A percentile compares a stretch with the other conserved stretches of the same genome.
These are phyloP conservation scores for Silurus lanzhouensis DNA, from an alignment of 2,797 vertebrate species.

Conservation along the genomic window DNA sequence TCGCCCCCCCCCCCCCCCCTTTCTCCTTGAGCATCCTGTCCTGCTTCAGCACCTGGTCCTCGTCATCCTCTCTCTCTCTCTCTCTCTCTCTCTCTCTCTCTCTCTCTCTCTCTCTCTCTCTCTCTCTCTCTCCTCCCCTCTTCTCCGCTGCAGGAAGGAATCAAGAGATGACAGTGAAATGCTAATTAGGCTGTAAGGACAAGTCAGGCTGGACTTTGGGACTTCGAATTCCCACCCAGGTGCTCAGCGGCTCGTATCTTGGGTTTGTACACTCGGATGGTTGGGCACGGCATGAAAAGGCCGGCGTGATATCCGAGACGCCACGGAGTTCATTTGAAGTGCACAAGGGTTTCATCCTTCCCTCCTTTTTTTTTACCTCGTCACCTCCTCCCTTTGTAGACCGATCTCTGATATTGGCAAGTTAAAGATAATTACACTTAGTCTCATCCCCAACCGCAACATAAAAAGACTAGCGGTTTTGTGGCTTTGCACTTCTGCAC, in stretches of 20 bases:
- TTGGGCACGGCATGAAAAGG: neutral
- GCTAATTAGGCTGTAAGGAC: constrained; percentile 38
- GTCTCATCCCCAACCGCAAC: too few species aligned
- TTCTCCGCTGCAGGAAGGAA: constrained; percentile 39
- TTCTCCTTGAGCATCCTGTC: constrained; percentile 55
- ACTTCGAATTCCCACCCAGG: neutral
- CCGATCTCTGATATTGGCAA: neutral
- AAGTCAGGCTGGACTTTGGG: neutral
- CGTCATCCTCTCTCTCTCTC: constrained; percentile 29
- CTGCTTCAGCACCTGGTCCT: constrained; percentile 70
- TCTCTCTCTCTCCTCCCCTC: constrained; percentile 21
- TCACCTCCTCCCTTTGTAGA: too few species aligned
- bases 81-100: neutral
- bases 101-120: constrained; percentile 19
- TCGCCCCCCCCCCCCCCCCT: neutral
- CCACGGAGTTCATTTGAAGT: neutral
- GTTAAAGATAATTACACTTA: too few species aligned
- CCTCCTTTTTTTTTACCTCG: too few species aligned
- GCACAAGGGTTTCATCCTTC: neutral
- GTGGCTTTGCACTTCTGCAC: neutral
- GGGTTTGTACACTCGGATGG: neutral
- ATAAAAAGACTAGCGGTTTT: neutral
- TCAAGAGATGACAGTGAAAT: constrained; percentile 12
- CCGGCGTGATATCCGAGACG: neutral
- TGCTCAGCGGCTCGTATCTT: neutral